Evolutionary conservation across 2,797 vertebrate species (phyloP).

Genomic region (Scarus forsteni): DNA sequence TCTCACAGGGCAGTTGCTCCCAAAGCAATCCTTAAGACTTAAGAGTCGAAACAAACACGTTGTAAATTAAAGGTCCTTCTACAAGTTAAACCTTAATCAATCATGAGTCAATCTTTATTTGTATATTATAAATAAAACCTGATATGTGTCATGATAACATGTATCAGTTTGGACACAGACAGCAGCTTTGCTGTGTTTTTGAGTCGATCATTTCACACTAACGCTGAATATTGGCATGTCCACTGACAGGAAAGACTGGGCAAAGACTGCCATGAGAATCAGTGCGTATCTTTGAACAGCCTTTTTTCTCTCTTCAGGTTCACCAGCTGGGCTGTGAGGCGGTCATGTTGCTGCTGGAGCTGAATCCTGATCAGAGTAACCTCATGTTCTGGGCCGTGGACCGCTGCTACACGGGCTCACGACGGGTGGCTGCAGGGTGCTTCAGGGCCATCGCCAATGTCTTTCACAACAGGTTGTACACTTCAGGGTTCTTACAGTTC

Average conservation of each 20-base stretch:
- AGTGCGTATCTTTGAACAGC: neutral
- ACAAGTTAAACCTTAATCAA: too few species aligned
- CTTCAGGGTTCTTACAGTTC: neutral
- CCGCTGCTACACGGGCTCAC: slow-evolving; percentile 97
- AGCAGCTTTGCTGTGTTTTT: too few species aligned
- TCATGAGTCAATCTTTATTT: too few species aligned
- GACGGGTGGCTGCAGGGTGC: slow-evolving; percentile 94
- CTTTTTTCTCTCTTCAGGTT: slow-evolving; percentile 82
- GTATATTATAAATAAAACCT: too few species aligned
- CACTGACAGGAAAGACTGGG: neutral
- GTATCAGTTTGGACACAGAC: too few species aligned
- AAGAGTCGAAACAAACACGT: too few species aligned
- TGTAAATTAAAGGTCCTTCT: too few species aligned
- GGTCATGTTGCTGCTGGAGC: slow-evolving; percentile 95
- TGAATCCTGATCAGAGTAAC: slow-evolving; percentile 99
- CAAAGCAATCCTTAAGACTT: too few species aligned
- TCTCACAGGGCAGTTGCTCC: too few species aligned
- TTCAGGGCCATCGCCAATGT: slow-evolving; percentile 98
- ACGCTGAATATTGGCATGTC: neutral
- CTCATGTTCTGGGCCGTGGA: slow-evolving; percentile 99
- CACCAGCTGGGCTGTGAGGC: slow-evolving; percentile 98
- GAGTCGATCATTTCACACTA: neutral
- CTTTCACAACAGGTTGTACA: slow-evolving; percentile 94
- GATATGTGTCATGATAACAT: too few species aligned
- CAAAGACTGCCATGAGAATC: neutral